phyloP scores from a whole-genome alignment of 2,797 vertebrate genomes.

The Percopsis omiscomaycus region DNA sequence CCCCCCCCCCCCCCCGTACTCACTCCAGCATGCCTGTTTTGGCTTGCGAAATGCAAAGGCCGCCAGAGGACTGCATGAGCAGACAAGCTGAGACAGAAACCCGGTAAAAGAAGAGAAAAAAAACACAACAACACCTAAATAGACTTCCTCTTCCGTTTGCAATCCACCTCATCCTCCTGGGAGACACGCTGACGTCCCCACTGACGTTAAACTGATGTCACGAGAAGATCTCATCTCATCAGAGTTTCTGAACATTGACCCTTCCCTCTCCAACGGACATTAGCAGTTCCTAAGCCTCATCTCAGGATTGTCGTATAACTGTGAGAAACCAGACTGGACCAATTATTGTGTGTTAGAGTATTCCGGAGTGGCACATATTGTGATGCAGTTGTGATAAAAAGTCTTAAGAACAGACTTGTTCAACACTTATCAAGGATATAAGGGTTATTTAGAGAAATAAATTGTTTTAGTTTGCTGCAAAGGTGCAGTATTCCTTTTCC shows the following conservation, averaged over 20 bases:
- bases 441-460: conserved; percentile 27
- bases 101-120: conserved; percentile 25
- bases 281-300: conserved; percentile 69
- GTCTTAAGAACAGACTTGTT: conserved; percentile 58
- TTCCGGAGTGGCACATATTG: conserved; percentile 54
- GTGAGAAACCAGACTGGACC: conserved; percentile 67
- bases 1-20: conserved; percentile 23
- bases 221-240: conserved; percentile 32
- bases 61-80: conserved; percentile 65
- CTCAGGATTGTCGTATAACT: conserved; percentile 74
- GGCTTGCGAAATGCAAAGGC: conserved; percentile 44
- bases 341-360: conserved; percentile 53
- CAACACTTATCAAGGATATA: conserved; percentile 52
- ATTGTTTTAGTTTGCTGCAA: conserved; percentile 46
- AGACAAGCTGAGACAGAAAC: conserved; percentile 26
- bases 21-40: conserved; percentile 62
- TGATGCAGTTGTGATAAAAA: conserved; percentile 47
- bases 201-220: conserved; percentile 57
- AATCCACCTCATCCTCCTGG: conserved; percentile 34
- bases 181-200: conserved; percentile 40
- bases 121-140: conserved; percentile 1
- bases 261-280: conserved; percentile 53
- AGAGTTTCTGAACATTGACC: conserved; percentile 39
- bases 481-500: conserved; percentile 75
- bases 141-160: conserved; percentile 19